phyloP scores from a whole-genome alignment of 2,888 invertebrate species.

The Tridacna gigas region DNA sequence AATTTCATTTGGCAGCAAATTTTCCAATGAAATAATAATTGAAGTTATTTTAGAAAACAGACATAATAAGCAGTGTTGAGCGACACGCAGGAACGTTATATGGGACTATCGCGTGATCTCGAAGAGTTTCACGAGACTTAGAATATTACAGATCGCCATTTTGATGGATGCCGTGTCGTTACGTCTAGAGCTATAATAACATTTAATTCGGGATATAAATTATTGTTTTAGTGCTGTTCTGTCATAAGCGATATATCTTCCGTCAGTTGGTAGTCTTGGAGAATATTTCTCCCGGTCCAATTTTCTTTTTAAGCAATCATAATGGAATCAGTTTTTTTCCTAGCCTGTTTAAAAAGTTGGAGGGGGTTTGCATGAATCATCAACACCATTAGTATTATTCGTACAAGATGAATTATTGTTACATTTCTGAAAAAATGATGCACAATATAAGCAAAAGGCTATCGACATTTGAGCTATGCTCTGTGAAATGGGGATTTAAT shows the following conservation, averaged over 20 bases:
- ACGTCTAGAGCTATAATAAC: slow-evolving; percentile 57
- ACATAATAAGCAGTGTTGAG: slow-evolving; percentile 45
- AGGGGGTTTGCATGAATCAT: too few species aligned
- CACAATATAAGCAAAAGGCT: too few species aligned
- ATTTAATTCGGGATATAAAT: slow-evolving; percentile 58
- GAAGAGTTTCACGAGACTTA: slow-evolving; percentile 26
- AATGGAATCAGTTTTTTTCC: too few species aligned
- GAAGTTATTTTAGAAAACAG: slow-evolving; percentile 64
- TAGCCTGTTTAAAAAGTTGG: too few species aligned
- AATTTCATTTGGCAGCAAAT: slow-evolving; percentile 68
- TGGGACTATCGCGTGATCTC: slow-evolving; percentile 47
- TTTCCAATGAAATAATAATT: slow-evolving; percentile 66
- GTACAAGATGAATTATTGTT: too few species aligned
- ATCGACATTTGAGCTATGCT: too few species aligned
- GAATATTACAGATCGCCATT: slow-evolving; percentile 33
- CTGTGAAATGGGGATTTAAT: too few species aligned
- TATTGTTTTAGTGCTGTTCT: slow-evolving; percentile 27
- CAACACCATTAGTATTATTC: too few species aligned
- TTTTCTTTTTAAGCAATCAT: background rate
- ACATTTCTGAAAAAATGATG: too few species aligned
- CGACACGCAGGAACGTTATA: slow-evolving; percentile 41
- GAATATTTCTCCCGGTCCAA: background rate
- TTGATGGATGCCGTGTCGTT: slow-evolving; percentile 60
- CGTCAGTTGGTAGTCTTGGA: slow-evolving; percentile 18
- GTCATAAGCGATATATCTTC: slow-evolving; percentile 32